phyloP scores from a whole-genome alignment of 2,113 vertebrate genomes.

The Rostratula benghalensis region DNA sequence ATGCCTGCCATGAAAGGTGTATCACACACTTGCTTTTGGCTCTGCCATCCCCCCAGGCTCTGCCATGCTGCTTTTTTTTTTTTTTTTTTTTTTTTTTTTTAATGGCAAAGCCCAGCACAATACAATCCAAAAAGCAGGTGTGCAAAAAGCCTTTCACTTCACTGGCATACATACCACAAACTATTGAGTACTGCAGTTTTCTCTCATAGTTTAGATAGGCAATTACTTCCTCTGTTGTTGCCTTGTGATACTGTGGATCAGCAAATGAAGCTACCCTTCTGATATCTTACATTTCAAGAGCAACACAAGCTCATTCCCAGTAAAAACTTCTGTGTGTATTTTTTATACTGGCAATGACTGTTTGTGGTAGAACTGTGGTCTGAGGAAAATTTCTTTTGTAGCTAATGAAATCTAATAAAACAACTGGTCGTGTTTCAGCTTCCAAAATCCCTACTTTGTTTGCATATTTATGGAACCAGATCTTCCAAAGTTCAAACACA shows the following conservation, averaged over 20 bases:
- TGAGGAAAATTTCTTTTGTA: not conserved
- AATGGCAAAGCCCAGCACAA: not conserved
- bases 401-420: not conserved
- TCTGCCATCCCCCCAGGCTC: not conserved
- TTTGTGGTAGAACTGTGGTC: not conserved
- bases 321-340: not conserved
- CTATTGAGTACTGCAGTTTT: not conserved
- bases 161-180: not conserved
- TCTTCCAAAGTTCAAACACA: not conserved
- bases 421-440: not conserved
- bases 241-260: not conserved
- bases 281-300: not conserved
- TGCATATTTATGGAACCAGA: not conserved
- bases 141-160: not conserved
- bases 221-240: not conserved
- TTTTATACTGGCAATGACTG: not conserved
- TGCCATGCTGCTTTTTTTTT: not conserved
- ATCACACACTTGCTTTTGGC: not conserved
- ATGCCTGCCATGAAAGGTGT: not conserved
- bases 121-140: not conserved
- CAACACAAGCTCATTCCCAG: not conserved
- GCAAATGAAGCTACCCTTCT: not conserved
- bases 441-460: not conserved
- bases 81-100: not conserved
- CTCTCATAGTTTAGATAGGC: not conserved